A percentile compares a stretch with the other conserved stretches of the same genome.
phyloP scores from a whole-genome alignment of 2,797 vertebrate genomes.

The Todus mexicanus region DNA sequence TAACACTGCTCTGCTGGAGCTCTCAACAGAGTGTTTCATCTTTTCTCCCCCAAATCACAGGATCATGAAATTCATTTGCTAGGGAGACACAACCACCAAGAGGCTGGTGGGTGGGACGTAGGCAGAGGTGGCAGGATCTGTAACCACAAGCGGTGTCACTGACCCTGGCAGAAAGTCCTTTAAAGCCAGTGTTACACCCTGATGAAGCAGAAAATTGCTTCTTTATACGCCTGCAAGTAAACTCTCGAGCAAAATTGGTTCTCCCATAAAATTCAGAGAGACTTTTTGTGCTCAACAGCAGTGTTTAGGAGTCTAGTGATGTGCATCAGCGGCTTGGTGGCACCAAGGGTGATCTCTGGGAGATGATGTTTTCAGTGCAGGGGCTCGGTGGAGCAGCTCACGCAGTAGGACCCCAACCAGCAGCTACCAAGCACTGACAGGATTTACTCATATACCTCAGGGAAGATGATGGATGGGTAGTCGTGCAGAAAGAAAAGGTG shows the following conservation, averaged over 20 bases:
- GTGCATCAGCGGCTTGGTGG: too few species aligned
- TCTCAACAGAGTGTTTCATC: rapidly evolving
- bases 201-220: background rate
- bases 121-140: background rate
- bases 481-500: background rate
- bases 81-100: background rate
- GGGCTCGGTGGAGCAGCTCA: background rate
- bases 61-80: background rate
- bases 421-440: background rate
- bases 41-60: background rate
- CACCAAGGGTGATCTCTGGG: background rate
- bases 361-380: background rate
- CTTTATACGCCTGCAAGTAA: background rate
- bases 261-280: background rate
- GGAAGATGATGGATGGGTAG: background rate
- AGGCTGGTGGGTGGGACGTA: background rate
- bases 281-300: background rate
- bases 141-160: background rate
- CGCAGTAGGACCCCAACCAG: background rate
- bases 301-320: background rate
- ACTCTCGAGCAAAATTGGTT: background rate
- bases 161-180: background rate
- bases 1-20: background rate
- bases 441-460: background rate
- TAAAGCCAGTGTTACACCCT: background rate